Base-by-base conservation (phyloP, 2,888 invertebrate species). In the Watsonalla cultraria region DNA sequence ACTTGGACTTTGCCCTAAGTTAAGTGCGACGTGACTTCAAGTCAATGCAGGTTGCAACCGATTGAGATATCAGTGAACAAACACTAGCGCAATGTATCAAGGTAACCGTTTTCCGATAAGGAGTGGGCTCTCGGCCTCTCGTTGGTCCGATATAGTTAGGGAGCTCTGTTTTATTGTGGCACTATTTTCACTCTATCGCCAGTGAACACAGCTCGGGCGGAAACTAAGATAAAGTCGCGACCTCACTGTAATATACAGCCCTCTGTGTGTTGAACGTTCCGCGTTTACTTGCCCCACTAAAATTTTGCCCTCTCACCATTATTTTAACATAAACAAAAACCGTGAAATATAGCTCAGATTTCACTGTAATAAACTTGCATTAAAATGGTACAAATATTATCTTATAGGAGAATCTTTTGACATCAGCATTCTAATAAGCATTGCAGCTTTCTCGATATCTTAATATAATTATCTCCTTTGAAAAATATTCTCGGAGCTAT, bases 191-290 rank as follows among this genome's bases (percentile, higher is more conserved):
- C 76, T 81, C 80, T 85, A 86, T 86, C 86, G 87, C 81, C 72
- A 74, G 76, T 71, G 79, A 80, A 80, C 79, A 82, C 80, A 83
- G 78, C 78, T 79, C 84, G 78, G 77, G 84, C 82, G 88, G 88
- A 89, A 88, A 84, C 84, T 82, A 70, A 83, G 88, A 89, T 90
- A 89, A 86, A 87, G 84, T 83, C 86, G 84, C 81, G 79, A 76
- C 80, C 80, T 75, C 80, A 68, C 73, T 65, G 81, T 86, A 80
- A 85, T 81, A 80, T 84, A 87, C 80, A 76, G 76, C 80, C 75
- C 68, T 60, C 66, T 68, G 73, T 71, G 70, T 70, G 49, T 49
- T 14, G 37, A 49, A 49, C 49, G 49, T 49, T 37, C 49, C 37
- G 33, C 49, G 39, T 37, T 49, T 49, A 8, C 34, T 34, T 49